These are phyloP conservation scores for Gandaritis pyraliata DNA, from an alignment of 2,888 invertebrate species.

Conservation along the genomic window DNA sequence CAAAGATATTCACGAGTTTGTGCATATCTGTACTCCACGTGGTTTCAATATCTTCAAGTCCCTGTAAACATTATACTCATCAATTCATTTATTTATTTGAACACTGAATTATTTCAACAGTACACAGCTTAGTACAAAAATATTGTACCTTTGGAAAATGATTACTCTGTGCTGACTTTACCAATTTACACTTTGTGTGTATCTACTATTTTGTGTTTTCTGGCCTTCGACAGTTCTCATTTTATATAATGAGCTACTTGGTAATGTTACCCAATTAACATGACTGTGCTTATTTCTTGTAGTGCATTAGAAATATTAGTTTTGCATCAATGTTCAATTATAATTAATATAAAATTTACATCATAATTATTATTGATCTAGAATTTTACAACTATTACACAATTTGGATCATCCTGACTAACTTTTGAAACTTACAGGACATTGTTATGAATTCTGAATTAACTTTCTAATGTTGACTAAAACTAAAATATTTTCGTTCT, in stretches of 20 bases:
- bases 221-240: not conserved
- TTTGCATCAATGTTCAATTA: not conserved
- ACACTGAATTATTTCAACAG: not conserved
- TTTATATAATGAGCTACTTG: not conserved
- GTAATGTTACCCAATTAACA: not conserved
- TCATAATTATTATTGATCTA: too few species aligned
- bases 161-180: conserved; percentile 18
- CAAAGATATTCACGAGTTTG: conserved; percentile 2
- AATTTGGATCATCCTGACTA: too few species aligned
- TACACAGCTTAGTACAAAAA: conserved; percentile 5
- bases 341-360: too few species aligned
- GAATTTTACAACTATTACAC: too few species aligned
- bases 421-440: too few species aligned
- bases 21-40: conserved; percentile 2
- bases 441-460: too few species aligned
- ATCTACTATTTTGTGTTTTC: conserved; percentile 4
- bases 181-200: conserved; percentile 19
- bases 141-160: conserved; percentile 6
- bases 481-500: too few species aligned
- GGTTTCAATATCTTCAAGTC: not conserved
- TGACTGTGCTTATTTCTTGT: conserved; percentile 2
- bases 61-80: conserved; percentile 1
- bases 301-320: conserved; percentile 12
- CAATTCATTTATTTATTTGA: not conserved
- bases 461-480: too few species aligned